Percentiles rank a stretch among this genome's conserved stretches.
phyloP scores from a whole-genome alignment of 2,888 invertebrate species.

The Rhagium mordax region DNA sequence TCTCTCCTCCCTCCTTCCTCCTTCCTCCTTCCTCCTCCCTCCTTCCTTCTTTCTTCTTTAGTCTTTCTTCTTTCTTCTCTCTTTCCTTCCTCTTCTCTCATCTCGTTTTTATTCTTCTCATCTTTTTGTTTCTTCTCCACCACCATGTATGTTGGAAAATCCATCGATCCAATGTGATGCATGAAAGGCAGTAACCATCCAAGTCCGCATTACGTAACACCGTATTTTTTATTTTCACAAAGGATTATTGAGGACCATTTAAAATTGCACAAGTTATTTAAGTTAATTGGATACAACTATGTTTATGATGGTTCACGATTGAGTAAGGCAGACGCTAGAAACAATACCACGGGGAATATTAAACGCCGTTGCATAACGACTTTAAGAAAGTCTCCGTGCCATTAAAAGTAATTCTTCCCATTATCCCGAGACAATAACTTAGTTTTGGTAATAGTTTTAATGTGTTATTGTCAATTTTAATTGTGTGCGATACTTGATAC shows the following conservation, averaged over 20 bases:
- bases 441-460: not conserved
- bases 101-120: too few species aligned
- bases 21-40: too few species aligned
- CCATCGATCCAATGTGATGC: too few species aligned
- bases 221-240: too few species aligned
- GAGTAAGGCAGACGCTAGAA: slow-evolving; percentile 19
- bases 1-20: too few species aligned
- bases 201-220: too few species aligned
- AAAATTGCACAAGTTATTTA: slow-evolving; percentile 14
- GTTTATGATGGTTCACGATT: slow-evolving; percentile 13
- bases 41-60: too few species aligned
- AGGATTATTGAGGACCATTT: not conserved
- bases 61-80: too few species aligned
- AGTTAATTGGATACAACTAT: slow-evolving; percentile 6
- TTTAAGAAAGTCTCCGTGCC: slow-evolving; percentile 21
- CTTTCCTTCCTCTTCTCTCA: too few species aligned
- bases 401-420: slow-evolving; percentile 13
- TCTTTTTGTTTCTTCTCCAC: too few species aligned
- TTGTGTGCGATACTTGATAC: not conserved
- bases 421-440: slow-evolving; percentile 15
- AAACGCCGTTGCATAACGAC: slow-evolving; percentile 13
- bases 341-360: slow-evolving; percentile 12
- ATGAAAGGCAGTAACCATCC: too few species aligned
- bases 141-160: too few species aligned
- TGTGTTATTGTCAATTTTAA: not conserved